Percentiles rank a stretch among this genome's conserved stretches.
These are phyloP conservation scores for Leucoma salicis DNA, from an alignment of 2,888 invertebrate genomes.

Conservation along the genomic window DNA sequence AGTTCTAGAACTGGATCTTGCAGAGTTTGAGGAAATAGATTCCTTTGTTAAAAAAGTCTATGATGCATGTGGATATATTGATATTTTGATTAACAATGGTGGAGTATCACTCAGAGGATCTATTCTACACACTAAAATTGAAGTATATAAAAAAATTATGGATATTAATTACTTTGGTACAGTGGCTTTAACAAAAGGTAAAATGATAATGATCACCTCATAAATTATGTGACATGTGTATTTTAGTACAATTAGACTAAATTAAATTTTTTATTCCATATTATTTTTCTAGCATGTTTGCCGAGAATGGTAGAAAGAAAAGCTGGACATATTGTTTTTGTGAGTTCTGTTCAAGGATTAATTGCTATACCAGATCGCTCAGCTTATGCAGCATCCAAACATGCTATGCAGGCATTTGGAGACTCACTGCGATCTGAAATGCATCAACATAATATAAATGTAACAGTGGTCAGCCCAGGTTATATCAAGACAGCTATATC, in stretches of 20 bases:
- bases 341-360: slow-evolving; percentile 96
- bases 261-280: neutral
- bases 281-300: slow-evolving; percentile 85
- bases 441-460: slow-evolving; percentile 86
- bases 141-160: slow-evolving; percentile 95
- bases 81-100: slow-evolving; percentile 96
- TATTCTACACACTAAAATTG: slow-evolving; percentile 87
- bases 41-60: slow-evolving; percentile 85
- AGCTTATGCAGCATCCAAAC: slow-evolving; percentile 96
- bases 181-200: slow-evolving; percentile 95
- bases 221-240: neutral
- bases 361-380: slow-evolving; percentile 94
- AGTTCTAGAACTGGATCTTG: slow-evolving; percentile 88
- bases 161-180: slow-evolving; percentile 97
- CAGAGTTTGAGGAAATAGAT: slow-evolving; percentile 85
- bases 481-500: slow-evolving; percentile 96
- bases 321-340: slow-evolving; percentile 91
- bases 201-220: neutral
- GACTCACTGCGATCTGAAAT: slow-evolving; percentile 96
- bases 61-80: slow-evolving; percentile 88
- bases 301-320: slow-evolving; percentile 90
- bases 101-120: slow-evolving; percentile 92
- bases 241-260: neutral
- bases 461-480: slow-evolving; percentile 94
- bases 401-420: slow-evolving; percentile 96